These are phyloP conservation scores for Agriotes lineatus DNA, from an alignment of 2,888 invertebrate species.

Conservation along the genomic window DNA sequence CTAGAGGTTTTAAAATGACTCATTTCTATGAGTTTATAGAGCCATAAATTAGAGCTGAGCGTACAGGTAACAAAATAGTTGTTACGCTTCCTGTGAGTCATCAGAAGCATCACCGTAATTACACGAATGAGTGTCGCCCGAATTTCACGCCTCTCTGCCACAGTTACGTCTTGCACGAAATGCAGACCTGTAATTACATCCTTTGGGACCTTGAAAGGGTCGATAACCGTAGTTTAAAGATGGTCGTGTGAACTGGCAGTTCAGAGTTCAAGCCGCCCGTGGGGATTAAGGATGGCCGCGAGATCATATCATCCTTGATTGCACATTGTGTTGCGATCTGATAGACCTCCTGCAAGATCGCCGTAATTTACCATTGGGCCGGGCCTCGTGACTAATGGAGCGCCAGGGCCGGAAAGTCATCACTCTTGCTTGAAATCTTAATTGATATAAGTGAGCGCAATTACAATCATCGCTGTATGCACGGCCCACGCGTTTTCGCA, in stretches of 20 bases:
- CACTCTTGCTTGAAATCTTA: not conserved
- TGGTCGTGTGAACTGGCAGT: conserved; percentile 46
- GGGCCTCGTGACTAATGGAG: not conserved
- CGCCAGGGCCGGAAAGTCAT: not conserved
- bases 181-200: not conserved
- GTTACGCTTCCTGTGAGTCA: conserved; percentile 17
- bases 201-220: conserved; percentile 43
- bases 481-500: not conserved
- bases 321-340: conserved; percentile 39
- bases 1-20: too few relatives aligned
- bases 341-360: conserved; percentile 19
- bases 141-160: not conserved
- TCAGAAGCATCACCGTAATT: not conserved
- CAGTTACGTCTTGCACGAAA: not conserved
- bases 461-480: not conserved
- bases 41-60: too few relatives aligned
- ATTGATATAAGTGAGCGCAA: not conserved
- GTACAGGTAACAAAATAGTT: not conserved
- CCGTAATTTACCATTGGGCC: conserved; percentile 4
- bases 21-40: too few relatives aligned
- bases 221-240: conserved; percentile 45
- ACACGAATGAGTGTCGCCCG: not conserved
- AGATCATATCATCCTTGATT: conserved; percentile 46
- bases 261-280: conserved; percentile 45
- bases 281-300: conserved; percentile 42